Conservation (phyloP, 1,140 invertebrate genomes). For the Callitettix versicolor region DNA sequence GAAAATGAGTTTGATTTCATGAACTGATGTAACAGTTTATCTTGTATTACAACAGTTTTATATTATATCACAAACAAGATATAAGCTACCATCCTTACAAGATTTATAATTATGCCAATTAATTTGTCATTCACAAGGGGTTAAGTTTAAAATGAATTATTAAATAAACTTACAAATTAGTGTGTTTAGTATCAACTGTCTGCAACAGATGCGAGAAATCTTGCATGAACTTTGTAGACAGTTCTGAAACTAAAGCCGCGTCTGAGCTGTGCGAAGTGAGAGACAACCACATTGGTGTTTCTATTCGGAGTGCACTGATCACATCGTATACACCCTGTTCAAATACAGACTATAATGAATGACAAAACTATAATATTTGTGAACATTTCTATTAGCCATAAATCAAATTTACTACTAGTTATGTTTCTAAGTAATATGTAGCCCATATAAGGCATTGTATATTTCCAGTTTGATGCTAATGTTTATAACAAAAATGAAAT, state of each 20-base stretch:
- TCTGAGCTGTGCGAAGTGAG: slow-evolving; percentile 9
- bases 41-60: neutral
- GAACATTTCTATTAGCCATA: neutral
- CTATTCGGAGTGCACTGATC: neutral
- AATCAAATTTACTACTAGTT: neutral
- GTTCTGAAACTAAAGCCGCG: slow-evolving; percentile 31
- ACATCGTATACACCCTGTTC: neutral
- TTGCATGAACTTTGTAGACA: slow-evolving; percentile 41
- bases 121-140: slow-evolving; percentile 8
- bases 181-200: slow-evolving; percentile 60
- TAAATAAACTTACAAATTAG: slow-evolving; percentile 63
- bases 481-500: neutral
- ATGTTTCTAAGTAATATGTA: neutral
- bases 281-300: slow-evolving; percentile 6
- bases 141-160: slow-evolving; percentile 14
- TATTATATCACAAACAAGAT: neutral
- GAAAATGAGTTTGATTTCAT: too few species aligned
- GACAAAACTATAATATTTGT: too few species aligned
- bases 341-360: too few species aligned
- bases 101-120: neutral
- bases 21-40: too few species aligned
- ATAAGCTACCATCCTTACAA: neutral
- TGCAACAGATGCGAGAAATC: slow-evolving; percentile 48
- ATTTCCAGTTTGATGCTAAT: neutral
- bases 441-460: neutral